Evolutionary conservation across 2,797 vertebrate species (phyloP).

Genomic region (Galagoides demidoff): DNA sequence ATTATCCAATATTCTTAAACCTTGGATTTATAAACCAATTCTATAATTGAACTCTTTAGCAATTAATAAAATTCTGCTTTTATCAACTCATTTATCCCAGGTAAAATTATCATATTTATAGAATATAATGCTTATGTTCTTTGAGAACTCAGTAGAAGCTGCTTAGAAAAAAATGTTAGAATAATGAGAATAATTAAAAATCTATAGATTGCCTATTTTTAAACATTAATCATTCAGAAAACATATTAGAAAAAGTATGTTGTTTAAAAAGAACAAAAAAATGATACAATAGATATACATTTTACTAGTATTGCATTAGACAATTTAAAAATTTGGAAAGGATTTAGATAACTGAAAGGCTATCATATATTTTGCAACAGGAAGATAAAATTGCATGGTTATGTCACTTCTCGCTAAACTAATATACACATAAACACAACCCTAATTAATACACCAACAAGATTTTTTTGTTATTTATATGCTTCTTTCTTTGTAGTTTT

Average conservation of each 20-base stretch:
- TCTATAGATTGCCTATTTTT: neutral
- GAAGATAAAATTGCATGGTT: neutral
- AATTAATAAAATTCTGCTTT: neutral
- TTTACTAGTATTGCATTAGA: neutral
- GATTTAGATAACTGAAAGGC: neutral
- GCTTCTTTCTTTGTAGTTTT: neutral
- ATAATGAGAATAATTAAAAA: conserved; percentile 4
- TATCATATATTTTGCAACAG: neutral
- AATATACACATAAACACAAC: neutral
- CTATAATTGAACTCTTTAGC: neutral
- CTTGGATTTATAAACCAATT: neutral
- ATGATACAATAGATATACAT: neutral
- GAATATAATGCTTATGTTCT: neutral
- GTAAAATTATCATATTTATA: neutral
- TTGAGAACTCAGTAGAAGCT: neutral
- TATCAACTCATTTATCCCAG: neutral
- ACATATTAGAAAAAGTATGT: neutral
- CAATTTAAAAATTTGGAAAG: neutral
- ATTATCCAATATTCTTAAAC: neutral
- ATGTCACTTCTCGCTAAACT: neutral
- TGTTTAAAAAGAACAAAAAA: neutral
- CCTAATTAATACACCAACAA: neutral
- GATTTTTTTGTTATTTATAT: neutral
- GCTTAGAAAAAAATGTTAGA: neutral
- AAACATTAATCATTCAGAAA: neutral